Evolutionary conservation across 2,113 vertebrate genomes (phyloP).

Genomic region (Cepphus grylle): DNA sequence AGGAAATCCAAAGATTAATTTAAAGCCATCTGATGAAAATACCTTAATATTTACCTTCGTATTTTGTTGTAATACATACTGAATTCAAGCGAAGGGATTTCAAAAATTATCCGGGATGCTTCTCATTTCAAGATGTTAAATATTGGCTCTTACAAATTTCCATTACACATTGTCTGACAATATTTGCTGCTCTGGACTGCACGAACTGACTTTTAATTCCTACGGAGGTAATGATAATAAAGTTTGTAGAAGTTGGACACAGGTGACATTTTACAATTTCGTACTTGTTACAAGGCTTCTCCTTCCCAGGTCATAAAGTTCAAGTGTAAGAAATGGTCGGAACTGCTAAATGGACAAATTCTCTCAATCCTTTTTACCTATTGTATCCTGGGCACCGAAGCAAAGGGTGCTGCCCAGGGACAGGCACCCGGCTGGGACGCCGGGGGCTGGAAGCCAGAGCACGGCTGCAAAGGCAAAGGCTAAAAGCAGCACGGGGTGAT

Average conservation of each 20-base stretch:
- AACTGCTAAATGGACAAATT: not conserved
- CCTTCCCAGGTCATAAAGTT: not conserved
- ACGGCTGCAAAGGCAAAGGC: not conserved
- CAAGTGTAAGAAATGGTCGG: not conserved
- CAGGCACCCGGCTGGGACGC: not conserved
- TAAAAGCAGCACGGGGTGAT: not conserved
- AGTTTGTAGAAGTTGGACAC: not conserved
- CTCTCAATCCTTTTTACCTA: not conserved
- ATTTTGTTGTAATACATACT: constrained; percentile 1
- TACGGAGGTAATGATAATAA: not conserved
- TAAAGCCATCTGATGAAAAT: constrained; percentile 13
- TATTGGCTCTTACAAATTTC: constrained; percentile 1
- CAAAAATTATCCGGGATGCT: not conserved
- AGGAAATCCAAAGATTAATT: constrained; percentile 3
- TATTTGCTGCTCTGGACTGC: constrained; percentile 7
- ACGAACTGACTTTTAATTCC: not conserved
- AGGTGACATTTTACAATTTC: not conserved
- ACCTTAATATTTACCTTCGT: not conserved
- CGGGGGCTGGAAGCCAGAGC: not conserved
- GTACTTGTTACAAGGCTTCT: not conserved
- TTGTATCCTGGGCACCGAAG: not conserved
- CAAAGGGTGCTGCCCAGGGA: not conserved
- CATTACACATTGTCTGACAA: not conserved
- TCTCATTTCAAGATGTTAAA: constrained; percentile 25
- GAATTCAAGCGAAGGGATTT: not conserved